These are phyloP conservation scores for Callithrix jacchus DNA, from an alignment of 2,113 vertebrate genomes.

Conservation along the genomic window DNA sequence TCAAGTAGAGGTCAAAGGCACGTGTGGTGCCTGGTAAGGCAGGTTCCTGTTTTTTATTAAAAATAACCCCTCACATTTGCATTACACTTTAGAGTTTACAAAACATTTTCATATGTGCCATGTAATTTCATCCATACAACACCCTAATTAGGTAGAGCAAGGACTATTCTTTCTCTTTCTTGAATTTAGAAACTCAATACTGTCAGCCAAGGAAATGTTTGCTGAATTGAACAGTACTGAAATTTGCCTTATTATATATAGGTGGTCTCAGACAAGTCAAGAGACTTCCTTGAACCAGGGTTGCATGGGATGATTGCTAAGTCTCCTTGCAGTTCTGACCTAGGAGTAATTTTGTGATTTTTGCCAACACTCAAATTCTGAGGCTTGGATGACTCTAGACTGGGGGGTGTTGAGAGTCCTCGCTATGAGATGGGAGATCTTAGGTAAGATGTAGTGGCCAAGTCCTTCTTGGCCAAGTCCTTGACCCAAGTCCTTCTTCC, in stretches of 20 bases:
- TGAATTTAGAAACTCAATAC: constrained; percentile 35
- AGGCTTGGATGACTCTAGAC: constrained; percentile 14
- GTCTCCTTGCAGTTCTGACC: background rate
- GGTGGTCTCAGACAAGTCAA: background rate
- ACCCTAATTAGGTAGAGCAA: constrained; percentile 33
- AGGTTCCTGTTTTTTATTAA: constrained; percentile 52
- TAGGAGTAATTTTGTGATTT: constrained; percentile 38
- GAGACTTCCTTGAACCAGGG: background rate
- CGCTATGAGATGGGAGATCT: background rate
- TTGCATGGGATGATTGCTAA: background rate
- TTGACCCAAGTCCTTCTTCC: constrained; percentile 23
- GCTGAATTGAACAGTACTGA: constrained; percentile 34
- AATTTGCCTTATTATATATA: constrained; percentile 1
- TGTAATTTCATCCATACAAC: constrained; percentile 48
- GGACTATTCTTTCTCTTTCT: constrained; percentile 43
- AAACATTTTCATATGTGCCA: constrained; percentile 33
- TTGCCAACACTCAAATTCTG: background rate
- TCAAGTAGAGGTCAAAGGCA: constrained; percentile 38
- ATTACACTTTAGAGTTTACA: constrained; percentile 32
- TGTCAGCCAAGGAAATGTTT: constrained; percentile 40
- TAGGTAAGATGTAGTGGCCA: background rate
- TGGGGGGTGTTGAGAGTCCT: background rate
- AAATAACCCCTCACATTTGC: constrained; percentile 29
- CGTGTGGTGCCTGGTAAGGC: constrained; percentile 11
- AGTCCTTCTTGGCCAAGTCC: background rate